Conservation (phyloP, 2,888 invertebrate species). For the Gymnocheta viridis region DNA sequence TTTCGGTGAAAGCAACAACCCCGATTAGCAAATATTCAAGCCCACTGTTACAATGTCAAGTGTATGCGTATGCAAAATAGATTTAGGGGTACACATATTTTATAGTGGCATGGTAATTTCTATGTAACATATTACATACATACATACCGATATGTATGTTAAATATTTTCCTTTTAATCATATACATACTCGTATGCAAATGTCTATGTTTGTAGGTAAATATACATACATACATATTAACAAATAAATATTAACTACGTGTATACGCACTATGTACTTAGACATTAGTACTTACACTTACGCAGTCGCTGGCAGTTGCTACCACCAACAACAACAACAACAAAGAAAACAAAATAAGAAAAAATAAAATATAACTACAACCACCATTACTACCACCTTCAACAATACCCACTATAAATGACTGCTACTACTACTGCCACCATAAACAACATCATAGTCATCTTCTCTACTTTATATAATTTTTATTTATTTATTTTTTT, state of each 20-base stretch:
- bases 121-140: conserved; percentile 13
- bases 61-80: conserved; percentile 66
- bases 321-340: conserved; percentile 46
- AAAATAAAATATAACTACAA: conserved; percentile 48
- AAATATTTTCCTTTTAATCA: conserved; percentile 42
- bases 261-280: conserved; percentile 68
- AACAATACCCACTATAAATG: conserved; percentile 42
- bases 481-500: conserved; percentile 11
- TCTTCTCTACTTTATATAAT: conserved; percentile 12
- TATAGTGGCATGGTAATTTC: conserved; percentile 54
- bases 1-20: no score
- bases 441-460: conserved; percentile 43
- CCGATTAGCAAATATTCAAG: background rate
- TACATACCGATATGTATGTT: background rate
- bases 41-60: conserved; percentile 63
- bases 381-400: conserved; percentile 52
- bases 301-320: conserved; percentile 58
- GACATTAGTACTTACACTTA: conserved; percentile 62
- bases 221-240: conserved; percentile 25
- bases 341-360: conserved; percentile 7
- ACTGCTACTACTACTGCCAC: conserved; percentile 12
- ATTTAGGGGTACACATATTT: conserved; percentile 56
- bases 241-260: conserved; percentile 65
- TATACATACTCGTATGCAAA: conserved; percentile 30
- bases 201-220: background rate